A percentile compares a stretch with the other conserved stretches of the same genome.
Conservation (phyloP, 1,140 invertebrate genomes). For the Pteromalus puparum region DNA sequence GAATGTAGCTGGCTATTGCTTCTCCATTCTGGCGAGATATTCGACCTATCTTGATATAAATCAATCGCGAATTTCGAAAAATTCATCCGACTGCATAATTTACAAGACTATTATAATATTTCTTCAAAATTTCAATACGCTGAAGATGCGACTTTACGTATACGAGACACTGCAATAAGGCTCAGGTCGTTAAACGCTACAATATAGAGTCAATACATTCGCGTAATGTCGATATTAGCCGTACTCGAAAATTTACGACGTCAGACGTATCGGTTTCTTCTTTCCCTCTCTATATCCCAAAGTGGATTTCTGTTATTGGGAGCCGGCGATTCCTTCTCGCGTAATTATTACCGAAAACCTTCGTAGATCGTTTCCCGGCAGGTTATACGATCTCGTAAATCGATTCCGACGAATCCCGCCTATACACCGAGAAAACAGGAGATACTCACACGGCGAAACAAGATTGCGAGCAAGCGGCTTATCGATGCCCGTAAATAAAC, state of each 20-base stretch:
- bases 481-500: too few species aligned
- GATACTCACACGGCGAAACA: neutral
- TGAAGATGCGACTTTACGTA: too few species aligned
- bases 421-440: neutral
- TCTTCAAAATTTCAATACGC: too few species aligned
- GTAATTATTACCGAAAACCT: neutral
- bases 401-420: constrained; percentile 55
- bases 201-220: too few species aligned
- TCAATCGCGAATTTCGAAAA: too few species aligned
- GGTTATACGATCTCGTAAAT: constrained; percentile 55
- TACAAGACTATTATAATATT: too few species aligned
- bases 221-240: neutral
- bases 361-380: neutral
- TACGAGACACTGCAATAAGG: neutral
- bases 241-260: neutral
- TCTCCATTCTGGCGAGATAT: neutral
- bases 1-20: constrained; percentile 17
- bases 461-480: neutral
- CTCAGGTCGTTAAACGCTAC: neutral
- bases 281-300: neutral
- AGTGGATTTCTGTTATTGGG: neutral
- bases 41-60: neutral
- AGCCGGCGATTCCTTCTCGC: neutral
- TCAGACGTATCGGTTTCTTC: neutral
- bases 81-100: too few species aligned